Percentiles rank a stretch among this genome's conserved stretches.
Evolutionary conservation across 2,888 invertebrate genomes (phyloP).

Genomic region (Chymomyza caudatula): DNA sequence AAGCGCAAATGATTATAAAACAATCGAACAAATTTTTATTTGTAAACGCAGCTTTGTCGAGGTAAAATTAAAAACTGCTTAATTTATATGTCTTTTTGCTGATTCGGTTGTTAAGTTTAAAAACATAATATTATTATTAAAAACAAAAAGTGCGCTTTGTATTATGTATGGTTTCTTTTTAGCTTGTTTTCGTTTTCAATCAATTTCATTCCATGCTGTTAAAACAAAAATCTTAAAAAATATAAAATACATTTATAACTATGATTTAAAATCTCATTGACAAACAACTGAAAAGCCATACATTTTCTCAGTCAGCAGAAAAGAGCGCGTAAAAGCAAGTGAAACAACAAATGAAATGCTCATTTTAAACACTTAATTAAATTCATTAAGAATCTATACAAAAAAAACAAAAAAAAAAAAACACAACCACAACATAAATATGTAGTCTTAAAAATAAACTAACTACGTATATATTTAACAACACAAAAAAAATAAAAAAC

Average conservation of each 20-base stretch:
- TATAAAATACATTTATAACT: constrained; percentile 30
- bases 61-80: constrained; percentile 31
- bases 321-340: constrained; percentile 6
- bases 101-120: constrained; percentile 63
- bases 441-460: constrained; percentile 30
- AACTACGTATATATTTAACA: constrained; percentile 20
- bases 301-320: constrained; percentile 27
- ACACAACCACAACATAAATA: constrained; percentile 21
- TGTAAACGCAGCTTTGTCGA: constrained; percentile 3
- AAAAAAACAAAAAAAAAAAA: constrained; percentile 20
- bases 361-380: constrained; percentile 47
- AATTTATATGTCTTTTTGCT: constrained; percentile 34
- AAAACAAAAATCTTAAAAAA: constrained; percentile 24
- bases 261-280: constrained; percentile 44
- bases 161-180: constrained; percentile 35
- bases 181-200: constrained; percentile 26
- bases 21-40: constrained; percentile 8
- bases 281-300: constrained; percentile 13
- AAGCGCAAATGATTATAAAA: constrained; percentile 19
- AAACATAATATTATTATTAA: constrained; percentile 16
- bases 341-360: constrained; percentile 48
- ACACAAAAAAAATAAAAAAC: constrained; percentile 5
- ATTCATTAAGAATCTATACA: constrained; percentile 46
- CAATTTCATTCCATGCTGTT: constrained; percentile 64
- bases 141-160: constrained; percentile 34